phyloP scores from a whole-genome alignment of 2,113 vertebrate species.

The Peromyscus maniculatus region DNA sequence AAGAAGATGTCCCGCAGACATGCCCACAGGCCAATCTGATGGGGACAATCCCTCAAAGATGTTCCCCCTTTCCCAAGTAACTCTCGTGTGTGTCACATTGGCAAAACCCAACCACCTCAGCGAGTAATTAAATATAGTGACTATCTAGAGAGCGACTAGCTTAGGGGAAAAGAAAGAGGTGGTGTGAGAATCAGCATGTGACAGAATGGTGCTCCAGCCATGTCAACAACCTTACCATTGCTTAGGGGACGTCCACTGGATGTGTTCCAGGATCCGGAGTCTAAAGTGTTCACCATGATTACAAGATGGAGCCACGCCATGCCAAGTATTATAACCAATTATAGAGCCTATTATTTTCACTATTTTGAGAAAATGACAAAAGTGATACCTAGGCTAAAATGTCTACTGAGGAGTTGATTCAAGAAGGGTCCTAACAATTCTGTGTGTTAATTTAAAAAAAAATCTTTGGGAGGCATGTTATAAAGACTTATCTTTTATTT shows the following conservation, averaged over 20 bases:
- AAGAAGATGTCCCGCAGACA: neutral
- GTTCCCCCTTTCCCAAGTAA: neutral
- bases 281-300: neutral
- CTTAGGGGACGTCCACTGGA: neutral
- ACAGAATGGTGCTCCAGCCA: neutral
- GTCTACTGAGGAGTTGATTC: neutral
- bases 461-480: neutral
- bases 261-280: too few species aligned
- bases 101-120: neutral
- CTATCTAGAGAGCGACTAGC: neutral
- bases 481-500: neutral
- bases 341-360: slow-evolving; percentile 23
- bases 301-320: neutral
- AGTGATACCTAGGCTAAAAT: neutral
- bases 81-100: neutral
- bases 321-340: neutral
- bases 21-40: neutral
- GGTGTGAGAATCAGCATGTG: neutral
- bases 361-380: slow-evolving; percentile 2
- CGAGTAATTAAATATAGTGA: neutral
- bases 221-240: neutral
- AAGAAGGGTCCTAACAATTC: slow-evolving; percentile 11
- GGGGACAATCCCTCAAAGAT: neutral
- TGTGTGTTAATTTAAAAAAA: neutral
- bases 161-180: slow-evolving; percentile 11